Conservation (phyloP, 1,140 invertebrate species). For the Leucophenga varia region DNA sequence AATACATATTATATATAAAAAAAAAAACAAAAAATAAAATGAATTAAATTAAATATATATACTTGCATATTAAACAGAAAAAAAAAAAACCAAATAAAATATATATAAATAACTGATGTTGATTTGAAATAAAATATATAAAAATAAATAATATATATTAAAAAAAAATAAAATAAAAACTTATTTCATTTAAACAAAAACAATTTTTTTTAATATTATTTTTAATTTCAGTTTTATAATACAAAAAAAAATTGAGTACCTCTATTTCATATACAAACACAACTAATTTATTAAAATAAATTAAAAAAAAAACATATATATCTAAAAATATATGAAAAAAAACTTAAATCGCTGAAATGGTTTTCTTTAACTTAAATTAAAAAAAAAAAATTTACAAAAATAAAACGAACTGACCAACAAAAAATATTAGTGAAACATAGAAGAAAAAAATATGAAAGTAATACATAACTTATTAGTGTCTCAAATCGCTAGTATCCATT, state of each 20-base stretch:
- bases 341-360: neutral
- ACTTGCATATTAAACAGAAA: constrained; percentile 47
- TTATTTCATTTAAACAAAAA: constrained; percentile 10
- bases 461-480: too few species aligned
- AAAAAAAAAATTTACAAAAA: too few species aligned
- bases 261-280: neutral
- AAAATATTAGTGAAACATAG: too few species aligned
- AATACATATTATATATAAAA: constrained; percentile 31
- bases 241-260: neutral
- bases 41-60: constrained; percentile 34
- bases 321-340: neutral
- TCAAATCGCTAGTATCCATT: too few species aligned
- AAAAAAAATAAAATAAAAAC: constrained; percentile 18
- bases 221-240: constrained; percentile 10
- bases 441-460: too few species aligned
- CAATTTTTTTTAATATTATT: constrained; percentile 29
- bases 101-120: constrained; percentile 23
- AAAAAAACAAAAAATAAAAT: constrained; percentile 19
- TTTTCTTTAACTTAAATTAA: too few species aligned
- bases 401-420: too few species aligned
- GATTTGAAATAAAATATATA: constrained; percentile 48
- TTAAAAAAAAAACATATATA: neutral
- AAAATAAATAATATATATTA: constrained; percentile 46
- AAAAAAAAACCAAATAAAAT: constrained; percentile 29
- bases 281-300: too few species aligned